Base-by-base conservation (phyloP, 1,140 invertebrate species). In the Drosophila subpulchrella region DNA sequence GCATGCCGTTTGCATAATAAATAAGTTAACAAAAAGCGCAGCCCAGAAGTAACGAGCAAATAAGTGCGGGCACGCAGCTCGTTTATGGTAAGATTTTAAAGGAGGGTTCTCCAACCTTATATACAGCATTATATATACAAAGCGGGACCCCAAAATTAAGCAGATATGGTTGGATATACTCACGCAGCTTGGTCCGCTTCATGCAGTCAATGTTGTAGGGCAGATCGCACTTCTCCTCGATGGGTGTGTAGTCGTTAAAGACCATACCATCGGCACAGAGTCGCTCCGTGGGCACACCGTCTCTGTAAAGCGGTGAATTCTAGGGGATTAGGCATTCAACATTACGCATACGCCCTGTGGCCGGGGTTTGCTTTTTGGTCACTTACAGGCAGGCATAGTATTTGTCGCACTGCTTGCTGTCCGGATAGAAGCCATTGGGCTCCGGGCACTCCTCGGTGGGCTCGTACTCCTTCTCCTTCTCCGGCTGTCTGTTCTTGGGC, bases 181-280 rank as follows among this genome's bases (percentile, higher is more conserved):
- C 94, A 98, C 97, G 97, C 61, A 96, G 90, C 90, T 96, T 96
- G 3, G 95, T 94, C 66, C 97, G 93, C 71, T 95, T 94, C 1
- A 93, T 94, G 92, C 97, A 98, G 91, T 98, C 97, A 63, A 98
- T 96, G 77, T 96, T 96, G 90, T 97, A 97, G 0, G 97, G 97
- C 68, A 97, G 93, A 90, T 98, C 97, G 85, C 97, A 98, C 85
- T 97, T 97, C 92, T 97, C 97, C 61, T 97, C 95, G 60, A 95
- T 94, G 1, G 95, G 94, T 66, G 95, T 96, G 92, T 95, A 97
- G 91, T 98, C 97, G 77, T 98, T 97, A 93, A 98, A 98, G 12
- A 98, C 97, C 93, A 97, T 95, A n/a, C 97, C 97, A 90, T 98
- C 97, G 0, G 97, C 96, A 78, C 97, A 98, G 0, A 97, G 93